phyloP scores from a whole-genome alignment of 1,140 invertebrate genomes.

The Drosophila kikkawai region DNA sequence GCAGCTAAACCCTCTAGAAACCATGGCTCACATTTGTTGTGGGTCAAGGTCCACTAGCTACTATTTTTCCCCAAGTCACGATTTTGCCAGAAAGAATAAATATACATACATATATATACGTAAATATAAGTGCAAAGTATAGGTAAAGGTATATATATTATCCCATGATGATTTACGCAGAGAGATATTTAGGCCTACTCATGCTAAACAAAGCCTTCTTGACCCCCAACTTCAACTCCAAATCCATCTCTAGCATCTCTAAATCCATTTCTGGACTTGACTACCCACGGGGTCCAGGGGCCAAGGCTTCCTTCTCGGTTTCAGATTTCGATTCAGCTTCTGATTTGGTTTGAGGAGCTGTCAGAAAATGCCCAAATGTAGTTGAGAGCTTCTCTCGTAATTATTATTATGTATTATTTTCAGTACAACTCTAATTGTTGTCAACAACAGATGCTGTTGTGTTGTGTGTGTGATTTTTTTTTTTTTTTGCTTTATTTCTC shows the following conservation, averaged over 20 bases:
- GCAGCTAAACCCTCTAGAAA: not conserved
- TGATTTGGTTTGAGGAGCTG: constrained; percentile 6
- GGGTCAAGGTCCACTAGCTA: constrained; percentile 20
- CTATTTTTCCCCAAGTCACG: constrained; percentile 6
- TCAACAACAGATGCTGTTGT: constrained; percentile 46
- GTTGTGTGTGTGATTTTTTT: not conserved
- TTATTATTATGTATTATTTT: constrained; percentile 77
- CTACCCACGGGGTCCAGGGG: constrained; percentile 2
- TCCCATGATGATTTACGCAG: not conserved
- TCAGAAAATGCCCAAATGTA: constrained; percentile 42
- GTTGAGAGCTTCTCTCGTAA: constrained; percentile 71
- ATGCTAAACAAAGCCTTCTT: constrained; percentile 4
- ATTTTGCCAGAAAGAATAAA: constrained; percentile 4
- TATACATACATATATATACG: not conserved
- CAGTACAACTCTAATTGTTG: constrained; percentile 64
- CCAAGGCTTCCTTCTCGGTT: constrained; percentile 18
- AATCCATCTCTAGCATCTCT: not conserved
- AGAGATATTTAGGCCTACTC: constrained; percentile 25
- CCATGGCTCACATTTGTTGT: constrained; percentile 10
- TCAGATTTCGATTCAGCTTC: constrained; percentile 4
- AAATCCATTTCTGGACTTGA: constrained; percentile 2
- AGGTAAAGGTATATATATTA: not conserved
- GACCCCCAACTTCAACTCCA: not conserved
- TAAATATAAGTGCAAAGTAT: no score
- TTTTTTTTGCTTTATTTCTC: not conserved